These are phyloP conservation scores for Tetrax tetrax DNA, from an alignment of 2,113 vertebrate species.

Conservation along the genomic window DNA sequence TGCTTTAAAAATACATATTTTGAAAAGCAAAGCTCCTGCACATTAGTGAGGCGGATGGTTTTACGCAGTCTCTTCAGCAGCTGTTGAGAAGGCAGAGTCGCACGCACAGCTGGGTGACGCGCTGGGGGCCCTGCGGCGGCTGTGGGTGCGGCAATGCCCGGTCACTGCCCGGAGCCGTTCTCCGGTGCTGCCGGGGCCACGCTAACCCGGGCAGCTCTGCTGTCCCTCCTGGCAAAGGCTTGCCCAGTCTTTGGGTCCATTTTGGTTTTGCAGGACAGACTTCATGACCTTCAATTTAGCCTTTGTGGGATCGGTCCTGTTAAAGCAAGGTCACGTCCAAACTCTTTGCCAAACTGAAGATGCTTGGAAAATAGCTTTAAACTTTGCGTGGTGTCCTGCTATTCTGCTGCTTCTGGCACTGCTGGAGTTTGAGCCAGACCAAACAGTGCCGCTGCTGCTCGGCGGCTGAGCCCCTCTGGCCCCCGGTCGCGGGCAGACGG, in stretches of 20 bases:
- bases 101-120: neutral
- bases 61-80: neutral
- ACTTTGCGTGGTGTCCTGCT: neutral
- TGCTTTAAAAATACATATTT: neutral
- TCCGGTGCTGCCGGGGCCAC: neutral
- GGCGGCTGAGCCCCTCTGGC: neutral
- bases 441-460: neutral
- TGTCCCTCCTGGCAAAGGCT: neutral
- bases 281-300: neutral
- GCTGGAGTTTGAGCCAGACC: neutral
- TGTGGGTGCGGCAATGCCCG: rapidly evolving
- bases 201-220: neutral
- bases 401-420: neutral
- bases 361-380: neutral
- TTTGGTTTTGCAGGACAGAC: neutral
- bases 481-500: neutral
- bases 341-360: neutral
- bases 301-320: neutral
- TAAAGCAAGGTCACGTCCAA: neutral
- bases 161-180: neutral
- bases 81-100: neutral
- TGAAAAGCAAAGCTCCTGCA: neutral
- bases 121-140: neutral
- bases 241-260: neutral
- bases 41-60: neutral